Evolutionary conservation across 2,888 invertebrate species (phyloP).

Genomic region (Drosophila meridionalis): DNA sequence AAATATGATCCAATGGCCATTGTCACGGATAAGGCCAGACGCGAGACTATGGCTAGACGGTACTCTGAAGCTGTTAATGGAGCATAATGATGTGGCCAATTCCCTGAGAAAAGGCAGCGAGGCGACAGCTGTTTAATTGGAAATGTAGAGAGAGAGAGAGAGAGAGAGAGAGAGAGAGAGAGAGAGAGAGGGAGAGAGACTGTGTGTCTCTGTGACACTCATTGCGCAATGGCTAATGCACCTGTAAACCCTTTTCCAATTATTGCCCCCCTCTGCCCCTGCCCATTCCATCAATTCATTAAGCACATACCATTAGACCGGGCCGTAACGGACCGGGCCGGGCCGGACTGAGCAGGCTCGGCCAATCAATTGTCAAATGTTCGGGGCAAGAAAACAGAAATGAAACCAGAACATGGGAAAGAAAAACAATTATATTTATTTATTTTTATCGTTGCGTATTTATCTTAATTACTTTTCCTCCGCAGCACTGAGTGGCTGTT

Average conservation of each 20-base stretch:
- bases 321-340: neutral
- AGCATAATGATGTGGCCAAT: conserved; percentile 28
- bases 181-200: neutral
- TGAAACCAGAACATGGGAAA: conserved; percentile 28
- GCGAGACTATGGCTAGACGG: conserved; percentile 5
- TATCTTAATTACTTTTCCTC: conserved; percentile 80
- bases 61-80: conserved; percentile 37
- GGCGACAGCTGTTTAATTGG: neutral
- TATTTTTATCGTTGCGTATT: conserved; percentile 76
- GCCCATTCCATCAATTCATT: conserved; percentile 56
- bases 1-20: conserved; percentile 27
- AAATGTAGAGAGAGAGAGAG: neutral
- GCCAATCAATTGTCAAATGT: conserved; percentile 71
- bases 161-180: neutral
- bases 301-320: conserved; percentile 72
- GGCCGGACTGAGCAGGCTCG: conserved; percentile 3
- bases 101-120: conserved; percentile 15
- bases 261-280: neutral
- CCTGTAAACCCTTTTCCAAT: conserved; percentile 39
- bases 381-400: conserved; percentile 21
- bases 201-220: conserved; percentile 19
- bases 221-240: conserved; percentile 26
- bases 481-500: conserved; percentile 66
- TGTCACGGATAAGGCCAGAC: conserved; percentile 16
- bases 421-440: conserved; percentile 78